Base-by-base conservation (phyloP, 2,113 vertebrate species). In the Erythrolamprus reginae region DNA sequence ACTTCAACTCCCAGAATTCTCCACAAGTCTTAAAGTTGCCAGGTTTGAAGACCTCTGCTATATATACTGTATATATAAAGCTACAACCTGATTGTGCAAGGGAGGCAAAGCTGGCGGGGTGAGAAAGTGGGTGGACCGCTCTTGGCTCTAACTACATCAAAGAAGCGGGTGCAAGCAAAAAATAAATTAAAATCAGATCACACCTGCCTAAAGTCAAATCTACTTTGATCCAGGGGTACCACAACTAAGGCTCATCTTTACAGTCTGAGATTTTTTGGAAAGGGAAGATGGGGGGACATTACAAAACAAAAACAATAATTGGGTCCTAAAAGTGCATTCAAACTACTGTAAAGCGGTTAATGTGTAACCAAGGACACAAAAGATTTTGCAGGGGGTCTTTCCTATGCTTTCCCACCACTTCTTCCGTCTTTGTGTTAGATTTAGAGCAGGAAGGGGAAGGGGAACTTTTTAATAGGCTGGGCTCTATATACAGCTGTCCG, bases 61-160 rank as follows among this genome's bases (percentile, higher is more conserved):
- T n/a, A n/a, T n/a, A n/a, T n/a, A n/a, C n/a, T n/a, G n/a, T n/a
- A n/a, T n/a, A n/a, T n/a, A n/a, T n/a, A n/a, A n/a, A n/a, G n/a
- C n/a, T n/a, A n/a, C n/a, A n/a, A n/a, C n/a, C n/a, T n/a, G n/a
- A n/a, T n/a, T n/a, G n/a, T n/a, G n/a, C n/a, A n/a, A n/a, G n/a
- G n/a, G n/a, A n/a, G n/a, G n/a, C n/a, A n/a, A n/a, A n/a, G n/a
- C n/a, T n/a, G n/a, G n/a, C n/a, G n/a, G n/a, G n/a, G n/a, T n/a
- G n/a, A n/a, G n/a, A n/a, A n/a, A n/a, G n/a, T n/a, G n/a, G n/a
- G n/a, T n/a, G n/a, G n/a, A 88, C 65, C 56, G 47, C 91, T 90
- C 89, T 93, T 92, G 92, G 89, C 89, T 92, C 92, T 88, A 70
- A 58, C 24, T 10, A 58, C 91, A 88, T 87, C 58, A 91, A 89